Evolutionary conservation across 2,113 vertebrate genomes (phyloP).

Genomic region (Thermophis baileyi): DNA sequence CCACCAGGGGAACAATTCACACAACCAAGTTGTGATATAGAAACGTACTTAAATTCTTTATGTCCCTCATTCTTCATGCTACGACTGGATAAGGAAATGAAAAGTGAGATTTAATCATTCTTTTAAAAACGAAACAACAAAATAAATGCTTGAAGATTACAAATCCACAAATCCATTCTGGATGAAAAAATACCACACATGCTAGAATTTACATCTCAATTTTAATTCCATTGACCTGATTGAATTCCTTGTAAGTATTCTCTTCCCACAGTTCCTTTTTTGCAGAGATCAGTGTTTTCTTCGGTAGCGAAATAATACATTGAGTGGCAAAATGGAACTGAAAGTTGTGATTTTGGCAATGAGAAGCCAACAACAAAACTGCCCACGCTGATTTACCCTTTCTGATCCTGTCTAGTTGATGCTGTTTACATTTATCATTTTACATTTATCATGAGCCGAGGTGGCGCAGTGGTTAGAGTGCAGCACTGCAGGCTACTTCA

Average conservation of each 20-base stretch:
- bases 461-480: too few species aligned
- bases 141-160: background rate
- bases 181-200: background rate
- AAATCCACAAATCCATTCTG: background rate
- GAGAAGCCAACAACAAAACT: background rate
- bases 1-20: background rate
- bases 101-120: background rate
- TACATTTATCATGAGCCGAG: too few species aligned
- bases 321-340: background rate
- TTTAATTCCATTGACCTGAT: background rate
- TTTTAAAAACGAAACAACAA: background rate
- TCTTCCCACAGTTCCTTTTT: background rate
- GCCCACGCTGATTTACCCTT: background rate
- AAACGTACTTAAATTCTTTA: background rate
- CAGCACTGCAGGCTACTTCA: too few species aligned
- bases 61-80: background rate
- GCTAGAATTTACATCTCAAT: background rate
- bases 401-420: background rate
- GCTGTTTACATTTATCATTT: background rate
- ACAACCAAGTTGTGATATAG: background rate
- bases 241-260: background rate
- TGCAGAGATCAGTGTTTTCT: background rate
- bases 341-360: background rate
- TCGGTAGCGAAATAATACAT: background rate
- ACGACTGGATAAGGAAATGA: background rate